Evolutionary conservation across 2,797 vertebrate species (phyloP), one percentile per base, ranked within the genome.

Genomic region (Schizopygopsis pylzovi): DNA sequence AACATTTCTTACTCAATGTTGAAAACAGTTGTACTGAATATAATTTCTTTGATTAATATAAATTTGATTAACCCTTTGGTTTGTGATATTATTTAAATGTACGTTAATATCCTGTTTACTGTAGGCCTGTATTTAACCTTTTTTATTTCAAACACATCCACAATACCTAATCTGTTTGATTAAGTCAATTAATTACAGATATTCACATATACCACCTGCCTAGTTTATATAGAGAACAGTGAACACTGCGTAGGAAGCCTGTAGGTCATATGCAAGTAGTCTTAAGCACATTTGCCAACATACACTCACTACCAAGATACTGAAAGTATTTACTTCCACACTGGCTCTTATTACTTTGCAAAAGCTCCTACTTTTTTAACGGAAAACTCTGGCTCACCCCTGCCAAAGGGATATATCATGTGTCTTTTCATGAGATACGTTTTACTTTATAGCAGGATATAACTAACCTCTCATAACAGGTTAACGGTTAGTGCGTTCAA

Each of bases 401-500:
- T 52, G 41, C n/a, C 41, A 63, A 63, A 65, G 43, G 28, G 4
- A 37, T 13, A 16, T 52, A 28, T 78, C 10, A 54, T 37, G 54
- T 15, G 7, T 37, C 25, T 59, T 56, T 61, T 71, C 2, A 41
- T 72, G 16, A 61, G 18, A 79, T 61, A 79, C 72, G 67, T 49
- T 43, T 80, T 59, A 47, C 28, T 63, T 72, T 63, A 73, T 63
- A 61, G 52, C 49, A 41, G 41, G 3, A 72, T 85, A 41, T 73
- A 37, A 73, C 54, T 73, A 72, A 85, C 52, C 43, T 63, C 43
- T 80, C 28, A 12, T 63, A 80, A 85, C 41, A 13, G 73, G 76
- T 80, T 73, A 80, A 80, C 28, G 1, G 39, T 71, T 49, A 76
- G 73, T 70, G 84, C 56, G 47, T 84, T 83, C 80, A 84, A 82